Evolutionary conservation across 2,797 vertebrate species (phyloP).

Genomic region (Furcifer pardalis): DNA sequence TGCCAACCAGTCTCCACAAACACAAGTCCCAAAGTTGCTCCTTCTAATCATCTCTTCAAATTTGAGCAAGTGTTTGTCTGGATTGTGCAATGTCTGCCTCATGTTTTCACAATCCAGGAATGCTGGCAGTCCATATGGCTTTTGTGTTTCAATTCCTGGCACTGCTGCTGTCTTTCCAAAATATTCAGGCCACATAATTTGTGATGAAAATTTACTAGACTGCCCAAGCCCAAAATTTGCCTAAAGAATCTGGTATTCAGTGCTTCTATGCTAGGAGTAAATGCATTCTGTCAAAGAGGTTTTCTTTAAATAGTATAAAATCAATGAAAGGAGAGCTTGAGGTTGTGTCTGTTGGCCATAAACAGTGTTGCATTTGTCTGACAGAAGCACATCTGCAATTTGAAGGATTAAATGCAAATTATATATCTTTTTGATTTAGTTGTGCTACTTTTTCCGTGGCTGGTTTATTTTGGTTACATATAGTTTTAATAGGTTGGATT

Average conservation of each 20-base stretch:
- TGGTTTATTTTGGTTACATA: conserved; percentile 38
- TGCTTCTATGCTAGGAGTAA: conserved; percentile 30
- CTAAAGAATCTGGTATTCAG: conserved; percentile 27
- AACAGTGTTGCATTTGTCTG: conserved; percentile 36
- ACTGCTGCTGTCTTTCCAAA: conserved; percentile 26
- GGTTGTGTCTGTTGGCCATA: conserved; percentile 17
- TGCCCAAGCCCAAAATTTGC: conserved; percentile 13
- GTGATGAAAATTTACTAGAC: conserved; percentile 49
- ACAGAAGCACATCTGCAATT: conserved; percentile 27
- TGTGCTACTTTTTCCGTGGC: conserved; percentile 33
- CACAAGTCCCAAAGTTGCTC: conserved; percentile 54
- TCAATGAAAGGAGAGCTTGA: conserved; percentile 29
- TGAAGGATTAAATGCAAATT: conserved; percentile 44
- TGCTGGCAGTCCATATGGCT: conserved; percentile 66
- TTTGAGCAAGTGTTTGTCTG: conserved; percentile 63
- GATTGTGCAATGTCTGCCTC: conserved; percentile 62
- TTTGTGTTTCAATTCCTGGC: conserved; percentile 67
- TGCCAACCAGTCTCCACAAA: not conserved
- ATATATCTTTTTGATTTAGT: conserved; percentile 54
- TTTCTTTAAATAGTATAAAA: conserved; percentile 38
- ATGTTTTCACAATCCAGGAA: conserved; percentile 60
- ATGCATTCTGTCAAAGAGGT: conserved; percentile 39
- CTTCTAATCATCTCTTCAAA: conserved; percentile 54
- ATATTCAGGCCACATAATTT: conserved; percentile 30
- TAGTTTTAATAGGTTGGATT: conserved; percentile 46